Evolutionary conservation across 2,113 vertebrate genomes (phyloP), one percentile per base, ranked within the genome.

Genomic region (Rutilus rutilus): DNA sequence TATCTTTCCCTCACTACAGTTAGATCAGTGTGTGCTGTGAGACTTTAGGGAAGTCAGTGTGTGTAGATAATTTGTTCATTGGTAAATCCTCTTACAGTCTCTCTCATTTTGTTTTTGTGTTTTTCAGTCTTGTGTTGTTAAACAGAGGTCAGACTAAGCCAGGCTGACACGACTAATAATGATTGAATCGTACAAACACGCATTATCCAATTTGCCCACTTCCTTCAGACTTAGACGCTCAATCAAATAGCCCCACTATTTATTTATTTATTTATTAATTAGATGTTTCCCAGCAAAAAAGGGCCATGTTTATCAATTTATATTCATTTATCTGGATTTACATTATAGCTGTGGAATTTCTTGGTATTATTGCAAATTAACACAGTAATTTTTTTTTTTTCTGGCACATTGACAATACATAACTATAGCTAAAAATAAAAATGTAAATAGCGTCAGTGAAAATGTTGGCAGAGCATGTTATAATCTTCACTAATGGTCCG

Each of bases 1-100:
- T 85, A 87, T 81, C 78, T 50, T 52, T 15, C 25, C 12, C 73
- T 85, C 57, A 27, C 21, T 65, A 60, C 36, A 74, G 74, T 80
- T n/a, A 79, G 65, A 74, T 47, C 39, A 45, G 39, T 54, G 88
- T 86, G 80, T 90, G 86, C 71, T 87, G 84, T 78, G 85, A 83
- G 71, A 65, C 82, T 81, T 88, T 82, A 39, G 33, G 19, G 21
- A 79, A 79, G 54, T 39, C 77, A n/a, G 59, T 89, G 87, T 91
- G 88, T 89, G 87, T 78, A 86, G 21, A 45, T 62, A 45, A 60
- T 65, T 83, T 91, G 89, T 85, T 88, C 84, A 82, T 83, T 71
- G 64, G 79, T 91, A 86, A 93, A 94, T 94, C 92, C 94, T 93
- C 92, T 92, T 93, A 85, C 27, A 87, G 83, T 36, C 69, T 73